phyloP scores from a whole-genome alignment of 2,888 invertebrate genomes.

The Cryptus viduatorius region DNA sequence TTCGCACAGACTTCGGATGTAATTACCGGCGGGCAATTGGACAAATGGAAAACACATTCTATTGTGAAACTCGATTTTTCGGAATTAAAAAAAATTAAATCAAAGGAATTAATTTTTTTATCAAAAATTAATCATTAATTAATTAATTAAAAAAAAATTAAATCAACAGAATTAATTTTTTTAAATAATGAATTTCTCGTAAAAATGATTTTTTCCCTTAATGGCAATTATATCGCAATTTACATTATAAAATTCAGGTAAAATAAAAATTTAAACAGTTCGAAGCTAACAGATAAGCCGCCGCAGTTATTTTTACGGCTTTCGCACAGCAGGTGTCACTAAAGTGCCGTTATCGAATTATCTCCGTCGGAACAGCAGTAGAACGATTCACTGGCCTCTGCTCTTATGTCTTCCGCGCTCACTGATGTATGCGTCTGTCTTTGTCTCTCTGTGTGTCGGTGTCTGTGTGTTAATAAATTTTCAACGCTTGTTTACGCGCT shows the following conservation, averaged over 20 bases:
- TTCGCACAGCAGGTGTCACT: slow-evolving; percentile 39
- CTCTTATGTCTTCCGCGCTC: background rate
- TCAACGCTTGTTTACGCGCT: slow-evolving; percentile 52
- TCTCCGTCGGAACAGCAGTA: slow-evolving; percentile 14
- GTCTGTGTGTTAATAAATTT: slow-evolving; percentile 51
- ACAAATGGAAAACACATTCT: slow-evolving; percentile 77
- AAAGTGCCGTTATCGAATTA: slow-evolving; percentile 52
- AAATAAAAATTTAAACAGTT: background rate
- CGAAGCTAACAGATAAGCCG: background rate
- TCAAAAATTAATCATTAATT: too few species aligned
- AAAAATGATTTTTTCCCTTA: background rate
- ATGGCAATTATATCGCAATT: background rate
- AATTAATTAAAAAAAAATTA: background rate
- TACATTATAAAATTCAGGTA: too few species aligned
- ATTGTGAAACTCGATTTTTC: slow-evolving; percentile 68
- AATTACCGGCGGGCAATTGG: slow-evolving; percentile 79
- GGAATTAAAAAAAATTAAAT: background rate
- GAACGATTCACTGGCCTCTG: slow-evolving; percentile 29
- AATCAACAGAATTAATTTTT: background rate
- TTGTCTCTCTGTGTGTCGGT: slow-evolving; percentile 14
- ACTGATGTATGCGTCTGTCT: background rate
- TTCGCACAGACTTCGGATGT: slow-evolving; percentile 72
- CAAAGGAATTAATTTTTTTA: background rate
- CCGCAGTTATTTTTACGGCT: slow-evolving; percentile 29
- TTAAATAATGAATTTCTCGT: background rate